Percentiles rank a stretch among this genome's conserved stretches.
These are phyloP conservation scores for Acarapis woodi DNA, from an alignment of 1,140 invertebrate genomes.

Conservation along the genomic window DNA sequence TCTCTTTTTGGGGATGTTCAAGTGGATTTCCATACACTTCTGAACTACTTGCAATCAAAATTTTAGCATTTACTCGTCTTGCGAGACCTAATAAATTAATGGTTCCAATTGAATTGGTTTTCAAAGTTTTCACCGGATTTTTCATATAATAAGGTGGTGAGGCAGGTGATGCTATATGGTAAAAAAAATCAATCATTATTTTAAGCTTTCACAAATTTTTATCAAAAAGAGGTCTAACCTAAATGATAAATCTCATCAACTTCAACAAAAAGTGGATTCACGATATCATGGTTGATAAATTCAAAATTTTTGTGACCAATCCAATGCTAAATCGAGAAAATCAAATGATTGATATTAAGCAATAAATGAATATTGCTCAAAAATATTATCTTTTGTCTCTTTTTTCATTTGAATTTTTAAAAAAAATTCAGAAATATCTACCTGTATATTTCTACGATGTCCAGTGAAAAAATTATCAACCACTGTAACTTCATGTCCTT, in stretches of 20 bases:
- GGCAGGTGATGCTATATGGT: slow-evolving; percentile 91
- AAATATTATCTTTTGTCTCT: too few relatives aligned
- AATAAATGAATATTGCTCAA: too few relatives aligned
- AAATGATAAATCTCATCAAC: slow-evolving; percentile 98
- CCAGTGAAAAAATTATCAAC: slow-evolving; percentile 97
- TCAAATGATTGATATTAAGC: too few relatives aligned
- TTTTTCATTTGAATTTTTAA: too few relatives aligned
- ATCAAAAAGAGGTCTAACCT: too few relatives aligned
- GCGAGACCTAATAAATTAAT: slow-evolving; percentile 89
- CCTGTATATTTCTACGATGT: slow-evolving; percentile 80
- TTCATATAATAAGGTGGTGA: slow-evolving; percentile 98
- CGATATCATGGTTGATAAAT: slow-evolving; percentile 92
- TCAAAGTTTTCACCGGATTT: slow-evolving; percentile 98
- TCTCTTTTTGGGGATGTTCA: slow-evolving; percentile 75
- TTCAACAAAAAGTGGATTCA: slow-evolving; percentile 89
- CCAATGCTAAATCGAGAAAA: too few relatives aligned
- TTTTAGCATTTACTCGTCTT: slow-evolving; percentile 65
- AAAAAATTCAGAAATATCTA: too few relatives aligned
- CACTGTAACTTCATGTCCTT: slow-evolving; percentile 91
- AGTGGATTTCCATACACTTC: slow-evolving; percentile 97
- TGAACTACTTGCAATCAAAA: slow-evolving; percentile 88
- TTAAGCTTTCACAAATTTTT: too few relatives aligned
- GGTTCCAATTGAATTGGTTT: slow-evolving; percentile 96
- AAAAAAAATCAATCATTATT: too few relatives aligned
- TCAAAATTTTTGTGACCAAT: slow-evolving; percentile 98